A percentile compares a stretch with the other conserved stretches of the same genome.
Evolutionary conservation across 2,113 vertebrate species (phyloP).

Genomic region (Cryptoleucopteryx plumbea): DNA sequence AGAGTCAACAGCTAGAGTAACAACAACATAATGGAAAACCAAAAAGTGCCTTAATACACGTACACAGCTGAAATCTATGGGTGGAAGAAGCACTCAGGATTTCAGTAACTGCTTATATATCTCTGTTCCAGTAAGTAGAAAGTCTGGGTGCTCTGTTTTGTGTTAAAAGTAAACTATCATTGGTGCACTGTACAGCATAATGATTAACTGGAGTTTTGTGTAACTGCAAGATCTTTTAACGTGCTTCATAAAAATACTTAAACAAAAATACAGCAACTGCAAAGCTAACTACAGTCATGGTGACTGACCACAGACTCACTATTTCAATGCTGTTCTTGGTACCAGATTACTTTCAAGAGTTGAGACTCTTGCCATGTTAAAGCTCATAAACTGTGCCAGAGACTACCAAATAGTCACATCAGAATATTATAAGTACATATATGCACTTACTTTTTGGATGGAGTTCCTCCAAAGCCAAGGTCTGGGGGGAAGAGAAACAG

Average conservation of each 20-base stretch:
- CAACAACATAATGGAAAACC: neutral
- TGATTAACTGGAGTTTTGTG: neutral
- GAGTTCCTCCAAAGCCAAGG: constrained; percentile 85
- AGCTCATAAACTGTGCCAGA: neutral
- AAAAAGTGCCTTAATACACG: neutral
- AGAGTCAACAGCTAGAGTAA: neutral
- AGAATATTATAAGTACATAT: neutral
- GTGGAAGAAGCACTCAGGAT: neutral
- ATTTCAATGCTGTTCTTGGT: neutral
- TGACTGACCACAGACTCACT: neutral
- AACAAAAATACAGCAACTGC: neutral
- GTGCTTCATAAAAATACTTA: neutral
- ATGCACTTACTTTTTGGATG: constrained; percentile 84
- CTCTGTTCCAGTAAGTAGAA: neutral
- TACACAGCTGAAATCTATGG: neutral
- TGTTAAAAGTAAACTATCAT: neutral
- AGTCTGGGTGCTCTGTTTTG: neutral
- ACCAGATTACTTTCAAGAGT: neutral
- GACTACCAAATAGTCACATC: neutral
- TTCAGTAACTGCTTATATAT: neutral
- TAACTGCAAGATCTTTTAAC: neutral
- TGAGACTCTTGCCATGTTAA: neutral
- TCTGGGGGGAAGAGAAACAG: constrained; percentile 64
- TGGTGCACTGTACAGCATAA: neutral
- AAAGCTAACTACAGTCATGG: neutral